Evolutionary conservation across 2,113 vertebrate species (phyloP), one percentile per base, ranked within the genome.

Genomic region (Proterorhinus semilunaris): DNA sequence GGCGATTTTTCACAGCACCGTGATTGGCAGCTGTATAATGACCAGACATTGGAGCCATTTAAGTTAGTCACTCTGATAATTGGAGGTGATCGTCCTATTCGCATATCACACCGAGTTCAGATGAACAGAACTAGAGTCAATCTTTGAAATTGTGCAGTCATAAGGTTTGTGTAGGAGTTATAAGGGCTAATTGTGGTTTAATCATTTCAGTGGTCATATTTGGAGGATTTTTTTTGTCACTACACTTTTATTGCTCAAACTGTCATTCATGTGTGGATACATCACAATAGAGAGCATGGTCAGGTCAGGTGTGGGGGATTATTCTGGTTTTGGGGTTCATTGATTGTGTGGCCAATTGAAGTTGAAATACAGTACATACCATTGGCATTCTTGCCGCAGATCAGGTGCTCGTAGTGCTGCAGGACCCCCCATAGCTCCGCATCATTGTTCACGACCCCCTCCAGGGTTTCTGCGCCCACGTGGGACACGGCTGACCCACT

Each of bases 301-400:
- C 27, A 36, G 27, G 27, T 36, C 27, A 36, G 27, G 27, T 36
- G 27, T 36, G 27, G 27, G 27, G 27, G 27, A 36, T 36, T 36
- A 36, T 36, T 36, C 27, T 36, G 27, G 46, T 47, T 10, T 8
- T 47, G 6, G 7, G 10, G 10, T 47, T 47, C 1, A 47, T 7
- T 47, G 4, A 47, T 7, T 52, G 12, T 52, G 50, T 13, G 3
- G 44, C 16, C 66, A 21, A 51, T 5, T 6, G 1, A 6, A 58
- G 1, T 42, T 4, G 5, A n/a, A 45, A 13, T 9, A 9, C 21
- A 21, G 21, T 62, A 42, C 92, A 94, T 92, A 99, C 98, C 98
- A 8, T 94, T 98, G 2, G 96, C 97, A 67, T 98, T 99, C 83
- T 99, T 99, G 79, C 98, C 98, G 58, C 98, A 99, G 85, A 99